phyloP scores from a whole-genome alignment of 2,113 vertebrate genomes.

The Sorex fumeus region DNA sequence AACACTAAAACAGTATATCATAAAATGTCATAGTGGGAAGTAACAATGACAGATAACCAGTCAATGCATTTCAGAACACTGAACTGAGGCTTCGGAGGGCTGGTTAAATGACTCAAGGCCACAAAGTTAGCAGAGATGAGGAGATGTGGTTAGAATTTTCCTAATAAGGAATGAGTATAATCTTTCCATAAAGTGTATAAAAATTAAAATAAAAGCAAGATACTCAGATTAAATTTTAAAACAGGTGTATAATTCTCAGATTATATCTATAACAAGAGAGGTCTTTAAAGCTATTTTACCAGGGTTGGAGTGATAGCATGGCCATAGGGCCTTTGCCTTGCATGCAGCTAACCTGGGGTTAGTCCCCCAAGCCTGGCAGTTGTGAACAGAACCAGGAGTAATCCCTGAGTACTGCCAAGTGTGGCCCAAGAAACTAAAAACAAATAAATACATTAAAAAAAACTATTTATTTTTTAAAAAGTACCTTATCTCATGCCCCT shows the following conservation, averaged over 20 bases:
- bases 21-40: slow-evolving; percentile 35
- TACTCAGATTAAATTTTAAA: slow-evolving; percentile 36
- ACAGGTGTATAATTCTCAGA: slow-evolving; percentile 23
- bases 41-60: not conserved
- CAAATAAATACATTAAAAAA: no score
- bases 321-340: no score
- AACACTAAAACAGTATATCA: not conserved
- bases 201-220: slow-evolving; percentile 40
- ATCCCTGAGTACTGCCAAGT: no score
- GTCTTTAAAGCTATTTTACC: not conserved
- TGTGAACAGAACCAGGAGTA: no score
- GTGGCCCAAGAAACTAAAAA: no score
- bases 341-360: no score
- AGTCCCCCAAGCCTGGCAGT: no score
- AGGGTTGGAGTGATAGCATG: no score
- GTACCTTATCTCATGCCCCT: not conserved
- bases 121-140: slow-evolving; percentile 12
- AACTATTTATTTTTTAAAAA: not conserved
- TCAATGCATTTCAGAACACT: not conserved
- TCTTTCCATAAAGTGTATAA: not conserved
- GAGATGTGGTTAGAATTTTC: slow-evolving; percentile 9
- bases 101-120: slow-evolving; percentile 36
- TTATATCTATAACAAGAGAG: not conserved
- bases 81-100: not conserved
- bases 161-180: slow-evolving; percentile 12